Evolutionary conservation across 2,888 invertebrate species (phyloP).

Genomic region (Apantesis nais): DNA sequence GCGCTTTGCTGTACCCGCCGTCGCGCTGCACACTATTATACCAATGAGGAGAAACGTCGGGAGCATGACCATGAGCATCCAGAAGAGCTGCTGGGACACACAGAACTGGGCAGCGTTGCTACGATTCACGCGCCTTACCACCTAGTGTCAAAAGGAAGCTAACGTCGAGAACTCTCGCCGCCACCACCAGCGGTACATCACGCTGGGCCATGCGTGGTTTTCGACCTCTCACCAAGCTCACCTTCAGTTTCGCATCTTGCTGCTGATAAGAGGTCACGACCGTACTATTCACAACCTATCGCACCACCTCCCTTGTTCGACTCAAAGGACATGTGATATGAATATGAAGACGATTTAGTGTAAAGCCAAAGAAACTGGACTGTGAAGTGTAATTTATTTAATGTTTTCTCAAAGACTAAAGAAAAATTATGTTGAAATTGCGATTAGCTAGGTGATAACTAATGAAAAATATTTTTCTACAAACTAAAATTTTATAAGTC

Average conservation of each 20-base stretch:
- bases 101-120: constrained; percentile 71
- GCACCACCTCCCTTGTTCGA: constrained; percentile 56
- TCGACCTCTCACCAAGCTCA: constrained; percentile 47
- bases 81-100: constrained; percentile 68
- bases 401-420: constrained; percentile 22
- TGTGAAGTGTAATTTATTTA: constrained; percentile 8
- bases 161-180: constrained; percentile 65
- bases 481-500: constrained; percentile 53
- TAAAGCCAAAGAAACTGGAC: constrained; percentile 60
- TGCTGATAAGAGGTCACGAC: constrained; percentile 54
- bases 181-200: constrained; percentile 39
- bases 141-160: constrained; percentile 70
- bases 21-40: constrained; percentile 91
- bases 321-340: constrained; percentile 75
- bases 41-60: constrained; percentile 89
- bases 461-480: constrained; percentile 65
- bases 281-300: constrained; percentile 57
- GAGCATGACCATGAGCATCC: constrained; percentile 75
- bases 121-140: constrained; percentile 77
- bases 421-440: constrained; percentile 36
- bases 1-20: constrained; percentile 89
- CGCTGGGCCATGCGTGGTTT: constrained; percentile 43
- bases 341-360: constrained; percentile 76
- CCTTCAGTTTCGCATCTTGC: constrained; percentile 41
- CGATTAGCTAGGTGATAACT: constrained; percentile 43